Base-by-base conservation (phyloP, 2,888 invertebrate species). In the Malacosoma neustria region DNA sequence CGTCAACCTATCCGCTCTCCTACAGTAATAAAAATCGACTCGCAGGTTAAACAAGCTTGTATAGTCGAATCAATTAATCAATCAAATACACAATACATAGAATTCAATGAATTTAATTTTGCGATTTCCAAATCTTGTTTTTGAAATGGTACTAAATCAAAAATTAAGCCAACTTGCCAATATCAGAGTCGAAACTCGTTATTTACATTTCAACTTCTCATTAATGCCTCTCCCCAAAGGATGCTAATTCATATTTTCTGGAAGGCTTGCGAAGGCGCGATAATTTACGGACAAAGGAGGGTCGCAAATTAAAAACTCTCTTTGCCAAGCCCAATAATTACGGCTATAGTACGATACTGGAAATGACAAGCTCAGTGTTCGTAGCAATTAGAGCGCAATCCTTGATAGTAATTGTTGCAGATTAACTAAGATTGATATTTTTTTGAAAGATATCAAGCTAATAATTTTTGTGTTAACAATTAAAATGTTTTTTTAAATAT, bases 231-330 rank as follows among this genome's bases (percentile, higher is more conserved):
- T 52, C 64, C 58, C 61, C 41, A 50, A 57, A 68, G 61, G 62
- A 64, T 64, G 61, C 72, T 79, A 76, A 80, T 81, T 80, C 74
- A 77, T 79, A 80, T 75, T 76, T 80, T 71, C 64, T 60, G 36
- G 65, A 69, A 72, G 72, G 71, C 64, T 61, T 71, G 65, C 72
- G 69, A 57, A 71, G 65, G 62, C 42, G 71, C 72, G 69, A 67
- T 61, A 72, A 77, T 77, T 76, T 60, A 64, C 63, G 61, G 57
- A 73, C 76, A 72, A 75, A 56, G 68, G 69, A 68, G 72, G 72
- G 64, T 59, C 61, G 66, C 69, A 79, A 82, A 80, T 81, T 81
- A 80, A 81, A 81, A 81, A 80, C 67, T 62, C 58, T 60, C 64
- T 57, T 59, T 61, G 59, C 67, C 64, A 64, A 62, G 67, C 58